Conservation (phyloP, 2,888 invertebrate species). For the Drosophila monieri region DNA sequence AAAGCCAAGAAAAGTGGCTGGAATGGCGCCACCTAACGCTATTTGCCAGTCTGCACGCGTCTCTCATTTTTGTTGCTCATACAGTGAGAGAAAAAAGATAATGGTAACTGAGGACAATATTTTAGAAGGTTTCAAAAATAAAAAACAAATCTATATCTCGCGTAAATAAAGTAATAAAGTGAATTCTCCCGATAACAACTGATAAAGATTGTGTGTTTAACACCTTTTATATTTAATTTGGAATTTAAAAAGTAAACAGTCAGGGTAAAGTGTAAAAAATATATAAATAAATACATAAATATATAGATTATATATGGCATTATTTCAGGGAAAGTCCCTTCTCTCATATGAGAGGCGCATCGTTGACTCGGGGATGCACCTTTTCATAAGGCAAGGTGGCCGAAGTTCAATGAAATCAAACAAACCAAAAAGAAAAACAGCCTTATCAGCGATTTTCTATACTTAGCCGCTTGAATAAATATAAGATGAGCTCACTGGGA, state of each 20-base stretch:
- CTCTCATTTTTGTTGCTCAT: slow-evolving; percentile 12
- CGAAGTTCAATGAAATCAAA: not conserved
- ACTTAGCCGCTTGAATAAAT: not conserved
- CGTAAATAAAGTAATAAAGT: too few species aligned
- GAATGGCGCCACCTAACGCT: slow-evolving; percentile 40
- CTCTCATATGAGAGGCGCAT: not conserved
- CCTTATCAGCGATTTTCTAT: not conserved
- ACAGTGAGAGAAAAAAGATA: slow-evolving; percentile 10
- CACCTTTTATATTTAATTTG: not conserved
- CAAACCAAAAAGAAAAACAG: not conserved
- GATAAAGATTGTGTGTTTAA: not conserved
- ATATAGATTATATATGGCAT: not conserved
- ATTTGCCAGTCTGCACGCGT: slow-evolving; percentile 46
- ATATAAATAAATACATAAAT: not conserved
- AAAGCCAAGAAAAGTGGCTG: not conserved
- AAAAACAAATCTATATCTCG: too few species aligned
- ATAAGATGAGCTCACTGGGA: not conserved
- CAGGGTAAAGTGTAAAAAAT: not conserved
- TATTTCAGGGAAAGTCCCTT: not conserved
- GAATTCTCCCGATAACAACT: not conserved
- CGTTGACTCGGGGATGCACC: not conserved
- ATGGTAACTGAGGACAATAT: too few species aligned
- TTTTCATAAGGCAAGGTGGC: not conserved
- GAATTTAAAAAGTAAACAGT: slow-evolving; percentile 1
- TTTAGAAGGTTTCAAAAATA: too few species aligned